Evolutionary conservation across 2,797 vertebrate genomes (phyloP).

Genomic region (Rhynchotus rufescens): DNA sequence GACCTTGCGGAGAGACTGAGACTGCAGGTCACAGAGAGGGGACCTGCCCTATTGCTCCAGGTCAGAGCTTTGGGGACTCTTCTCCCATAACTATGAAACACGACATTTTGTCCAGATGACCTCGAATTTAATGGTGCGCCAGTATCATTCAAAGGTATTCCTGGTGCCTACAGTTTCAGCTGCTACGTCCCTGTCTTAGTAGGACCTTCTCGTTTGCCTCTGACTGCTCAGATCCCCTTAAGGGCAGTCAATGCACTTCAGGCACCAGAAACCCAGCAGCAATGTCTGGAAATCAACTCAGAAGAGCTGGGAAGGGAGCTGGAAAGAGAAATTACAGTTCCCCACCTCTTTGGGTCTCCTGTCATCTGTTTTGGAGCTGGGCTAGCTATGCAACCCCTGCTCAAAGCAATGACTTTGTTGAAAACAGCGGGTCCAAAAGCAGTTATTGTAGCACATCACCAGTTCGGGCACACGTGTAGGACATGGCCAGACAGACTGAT

Average conservation of each 20-base stretch:
- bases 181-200: background rate
- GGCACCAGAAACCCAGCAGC: background rate
- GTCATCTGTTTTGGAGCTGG: background rate
- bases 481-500: background rate
- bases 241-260: background rate
- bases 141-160: background rate
- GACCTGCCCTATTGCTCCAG: background rate
- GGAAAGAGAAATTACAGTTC: background rate
- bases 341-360: background rate
- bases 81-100: background rate
- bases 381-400: background rate
- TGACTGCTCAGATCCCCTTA: too few species aligned
- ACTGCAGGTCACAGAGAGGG: accelerated
- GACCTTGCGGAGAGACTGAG: background rate
- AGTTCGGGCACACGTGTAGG: background rate
- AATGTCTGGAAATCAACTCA: background rate
- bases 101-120: background rate
- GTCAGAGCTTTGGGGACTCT: background rate
- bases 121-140: background rate
- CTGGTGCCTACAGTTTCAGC: background rate
- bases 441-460: too few species aligned
- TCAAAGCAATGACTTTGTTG: background rate
- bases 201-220: background rate
- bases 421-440: background rate
- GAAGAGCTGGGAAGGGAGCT: background rate